Conservation (phyloP, 2,113 vertebrate genomes). For the Isichthys henryi region DNA sequence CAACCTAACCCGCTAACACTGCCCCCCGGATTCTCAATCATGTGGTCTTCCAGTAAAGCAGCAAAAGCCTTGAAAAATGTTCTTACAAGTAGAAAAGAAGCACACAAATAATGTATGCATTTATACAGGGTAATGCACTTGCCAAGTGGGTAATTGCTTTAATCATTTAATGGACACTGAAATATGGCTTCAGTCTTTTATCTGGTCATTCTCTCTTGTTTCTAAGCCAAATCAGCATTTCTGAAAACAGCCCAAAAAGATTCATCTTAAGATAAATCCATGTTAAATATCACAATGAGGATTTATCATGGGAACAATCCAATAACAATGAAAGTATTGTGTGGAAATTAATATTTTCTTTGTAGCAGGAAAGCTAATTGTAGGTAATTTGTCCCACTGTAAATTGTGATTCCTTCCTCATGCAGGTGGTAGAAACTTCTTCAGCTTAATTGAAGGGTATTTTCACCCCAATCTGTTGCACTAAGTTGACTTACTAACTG, state of each 20-base stretch:
- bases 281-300: background rate
- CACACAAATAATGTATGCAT: background rate
- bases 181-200: background rate
- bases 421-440: background rate
- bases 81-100: background rate
- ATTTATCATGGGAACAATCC: background rate
- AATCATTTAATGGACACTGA: background rate
- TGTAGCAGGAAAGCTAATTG: background rate
- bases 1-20: background rate
- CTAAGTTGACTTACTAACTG: too few species aligned
- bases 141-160: background rate
- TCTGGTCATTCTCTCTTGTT: background rate
- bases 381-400: background rate
- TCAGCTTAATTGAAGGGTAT: background rate
- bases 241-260: background rate
- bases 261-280: background rate
- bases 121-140: background rate
- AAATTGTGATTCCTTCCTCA: background rate
- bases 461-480: background rate
- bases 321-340: background rate
- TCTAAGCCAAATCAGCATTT: background rate
- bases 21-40: background rate
- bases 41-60: background rate
- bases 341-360: background rate
- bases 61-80: background rate